Percentiles rank a stretch among this genome's conserved stretches.
Evolutionary conservation across 2,888 invertebrate genomes (phyloP).

Genomic region (Mimas tiliae): DNA sequence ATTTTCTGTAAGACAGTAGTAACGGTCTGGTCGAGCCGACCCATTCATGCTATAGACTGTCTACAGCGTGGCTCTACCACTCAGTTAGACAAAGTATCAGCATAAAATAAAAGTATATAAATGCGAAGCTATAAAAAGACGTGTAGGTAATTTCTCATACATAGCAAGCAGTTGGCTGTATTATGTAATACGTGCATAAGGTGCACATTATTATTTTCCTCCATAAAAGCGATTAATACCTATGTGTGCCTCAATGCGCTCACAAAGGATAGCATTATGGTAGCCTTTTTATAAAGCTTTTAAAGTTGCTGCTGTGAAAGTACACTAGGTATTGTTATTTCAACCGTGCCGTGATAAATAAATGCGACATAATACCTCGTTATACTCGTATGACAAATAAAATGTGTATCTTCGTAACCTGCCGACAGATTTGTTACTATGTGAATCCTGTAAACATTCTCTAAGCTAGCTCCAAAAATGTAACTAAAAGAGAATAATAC

Average conservation of each 20-base stretch:
- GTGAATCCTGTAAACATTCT: neutral
- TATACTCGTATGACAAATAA: neutral
- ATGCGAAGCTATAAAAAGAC: neutral
- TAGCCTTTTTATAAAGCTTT: constrained; percentile 65
- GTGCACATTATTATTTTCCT: constrained; percentile 52
- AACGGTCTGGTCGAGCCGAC: no score
- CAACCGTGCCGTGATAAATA: constrained; percentile 45
- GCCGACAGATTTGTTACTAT: neutral
- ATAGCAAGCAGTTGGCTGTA: constrained; percentile 17
- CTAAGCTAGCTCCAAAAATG: neutral
- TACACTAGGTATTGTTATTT: constrained; percentile 58
- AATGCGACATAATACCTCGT: neutral
- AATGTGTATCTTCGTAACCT: neutral
- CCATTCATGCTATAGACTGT: no score
- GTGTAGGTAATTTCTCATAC: constrained; percentile 1
- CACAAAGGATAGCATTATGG: constrained; percentile 60
- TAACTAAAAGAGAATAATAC: neutral
- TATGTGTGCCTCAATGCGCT: constrained; percentile 60
- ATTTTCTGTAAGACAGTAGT: no score
- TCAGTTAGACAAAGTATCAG: no score
- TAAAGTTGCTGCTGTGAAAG: constrained; percentile 36
- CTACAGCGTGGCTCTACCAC: no score
- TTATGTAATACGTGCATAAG: constrained; percentile 24
- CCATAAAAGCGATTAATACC: constrained; percentile 63
- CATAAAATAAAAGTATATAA: no score